These are phyloP conservation scores for Pollenia labialis DNA, from an alignment of 2,888 invertebrate species.

Conservation along the genomic window DNA sequence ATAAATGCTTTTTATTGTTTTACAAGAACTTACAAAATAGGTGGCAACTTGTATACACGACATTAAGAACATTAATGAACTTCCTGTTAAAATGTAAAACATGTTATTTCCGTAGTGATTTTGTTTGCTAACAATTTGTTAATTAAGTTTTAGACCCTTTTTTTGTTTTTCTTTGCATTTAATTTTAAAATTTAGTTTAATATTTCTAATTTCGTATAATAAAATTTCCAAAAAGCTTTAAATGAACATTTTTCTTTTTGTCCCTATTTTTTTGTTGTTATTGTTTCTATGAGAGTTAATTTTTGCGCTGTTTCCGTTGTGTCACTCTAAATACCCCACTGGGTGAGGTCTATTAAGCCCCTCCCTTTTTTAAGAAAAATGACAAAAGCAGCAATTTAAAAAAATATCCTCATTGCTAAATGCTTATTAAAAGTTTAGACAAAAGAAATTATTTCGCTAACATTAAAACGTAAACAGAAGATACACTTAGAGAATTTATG, in stretches of 20 bases:
- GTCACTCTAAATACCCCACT: constrained; percentile 35
- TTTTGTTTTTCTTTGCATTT: background rate
- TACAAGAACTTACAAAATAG: background rate
- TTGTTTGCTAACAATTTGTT: constrained; percentile 4
- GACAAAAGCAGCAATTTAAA: background rate
- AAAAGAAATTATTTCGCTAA: constrained; percentile 32
- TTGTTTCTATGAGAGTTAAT: constrained; percentile 1
- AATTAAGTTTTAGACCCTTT: background rate
- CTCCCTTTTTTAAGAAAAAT: constrained; percentile 36
- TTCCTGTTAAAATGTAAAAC: background rate
- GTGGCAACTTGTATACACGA: background rate
- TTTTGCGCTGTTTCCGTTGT: constrained; percentile 8
- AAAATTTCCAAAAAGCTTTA: too few species aligned
- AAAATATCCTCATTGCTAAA: constrained; percentile 17
- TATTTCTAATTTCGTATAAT: too few species aligned
- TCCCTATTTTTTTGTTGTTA: background rate
- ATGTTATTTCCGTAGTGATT: constrained; percentile 27
- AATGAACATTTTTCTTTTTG: too few species aligned
- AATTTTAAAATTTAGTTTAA: too few species aligned
- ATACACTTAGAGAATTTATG: constrained; percentile 9
- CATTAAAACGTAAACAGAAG: background rate
- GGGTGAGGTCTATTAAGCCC: constrained; percentile 58
- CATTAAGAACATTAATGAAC: constrained; percentile 7
- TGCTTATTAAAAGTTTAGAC: constrained; percentile 45
- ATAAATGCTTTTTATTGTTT: background rate